A percentile compares a stretch with the other conserved stretches of the same genome.
phyloP scores from a whole-genome alignment of 2,797 vertebrate genomes.

The Pipistrellus pygmaeus region DNA sequence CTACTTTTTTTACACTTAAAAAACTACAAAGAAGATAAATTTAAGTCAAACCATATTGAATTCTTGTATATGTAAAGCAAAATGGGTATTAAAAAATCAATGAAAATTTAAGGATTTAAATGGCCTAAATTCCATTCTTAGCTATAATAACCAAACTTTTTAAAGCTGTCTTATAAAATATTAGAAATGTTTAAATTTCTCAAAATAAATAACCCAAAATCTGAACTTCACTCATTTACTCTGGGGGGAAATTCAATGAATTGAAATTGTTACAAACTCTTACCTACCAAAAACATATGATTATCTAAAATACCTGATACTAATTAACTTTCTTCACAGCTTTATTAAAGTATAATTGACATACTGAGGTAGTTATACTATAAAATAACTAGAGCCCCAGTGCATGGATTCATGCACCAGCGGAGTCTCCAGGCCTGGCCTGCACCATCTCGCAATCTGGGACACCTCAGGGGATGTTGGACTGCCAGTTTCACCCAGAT shows the following conservation, averaged over 20 bases:
- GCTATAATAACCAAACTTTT: neutral
- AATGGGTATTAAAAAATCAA: slow-evolving; percentile 12
- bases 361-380: neutral
- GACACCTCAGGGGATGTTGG: too few relatives aligned
- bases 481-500: too few relatives aligned
- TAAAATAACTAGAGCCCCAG: neutral
- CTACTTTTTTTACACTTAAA: slow-evolving; percentile 38
- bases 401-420: too few relatives aligned
- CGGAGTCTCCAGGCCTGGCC: too few relatives aligned
- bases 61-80: neutral
- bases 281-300: neutral
- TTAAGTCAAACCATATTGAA: neutral
- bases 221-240: neutral
- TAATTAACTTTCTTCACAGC: neutral
- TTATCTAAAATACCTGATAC: neutral
- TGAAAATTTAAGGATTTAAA: neutral
- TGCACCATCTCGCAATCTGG: too few relatives aligned
- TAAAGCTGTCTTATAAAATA: slow-evolving; percentile 51
- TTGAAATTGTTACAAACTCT: neutral
- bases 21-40: slow-evolving; percentile 13
- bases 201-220: slow-evolving; percentile 28
- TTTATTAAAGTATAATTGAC: slow-evolving; percentile 11
- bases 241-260: neutral
- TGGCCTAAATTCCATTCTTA: neutral
- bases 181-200: neutral